Conservation (phyloP, 2,113 vertebrate species). For the Solea senegalensis region DNA sequence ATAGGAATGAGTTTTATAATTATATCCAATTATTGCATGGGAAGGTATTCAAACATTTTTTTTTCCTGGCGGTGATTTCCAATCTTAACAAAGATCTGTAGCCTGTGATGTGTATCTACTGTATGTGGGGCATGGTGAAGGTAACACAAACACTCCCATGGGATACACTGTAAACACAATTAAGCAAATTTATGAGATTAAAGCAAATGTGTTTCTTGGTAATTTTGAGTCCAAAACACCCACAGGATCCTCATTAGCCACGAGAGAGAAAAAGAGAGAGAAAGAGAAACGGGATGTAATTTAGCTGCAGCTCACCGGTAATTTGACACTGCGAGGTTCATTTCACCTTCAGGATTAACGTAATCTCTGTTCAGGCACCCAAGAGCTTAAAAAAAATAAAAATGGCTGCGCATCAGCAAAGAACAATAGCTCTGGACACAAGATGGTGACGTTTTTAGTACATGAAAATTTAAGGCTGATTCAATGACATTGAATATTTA, state of each 20-base stretch:
- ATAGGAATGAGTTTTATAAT: not conserved
- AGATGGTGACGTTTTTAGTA: not conserved
- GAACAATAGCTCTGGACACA: not conserved
- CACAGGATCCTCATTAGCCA: slow-evolving; percentile 4
- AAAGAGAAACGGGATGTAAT: not conserved
- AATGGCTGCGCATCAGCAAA: slow-evolving; percentile 4
- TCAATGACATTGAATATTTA: not conserved
- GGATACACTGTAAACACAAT: slow-evolving; percentile 46
- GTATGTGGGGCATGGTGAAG: slow-evolving; percentile 28
- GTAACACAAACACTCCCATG: slow-evolving; percentile 4
- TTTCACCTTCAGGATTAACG: slow-evolving; percentile 67
- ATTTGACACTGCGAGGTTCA: slow-evolving; percentile 53
- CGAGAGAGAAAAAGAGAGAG: not conserved
- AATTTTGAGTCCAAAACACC: slow-evolving; percentile 26
- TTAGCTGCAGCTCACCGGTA: slow-evolving; percentile 36
- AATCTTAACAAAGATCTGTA: not conserved
- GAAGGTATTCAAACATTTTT: not conserved
- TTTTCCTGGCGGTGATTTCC: not conserved
- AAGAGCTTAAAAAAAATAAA: slow-evolving; percentile 29
- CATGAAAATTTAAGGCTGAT: not conserved
- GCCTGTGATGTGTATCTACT: slow-evolving; percentile 18
- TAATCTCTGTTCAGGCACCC: slow-evolving; percentile 44
- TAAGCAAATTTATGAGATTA: slow-evolving; percentile 46
- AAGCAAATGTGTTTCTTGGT: slow-evolving; percentile 32
- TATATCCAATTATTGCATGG: too few species aligned